A percentile compares a stretch with the other conserved stretches of the same genome.
These are phyloP conservation scores for Asbolus verrucosus DNA, from an alignment of 1,140 invertebrate species.

Conservation along the genomic window DNA sequence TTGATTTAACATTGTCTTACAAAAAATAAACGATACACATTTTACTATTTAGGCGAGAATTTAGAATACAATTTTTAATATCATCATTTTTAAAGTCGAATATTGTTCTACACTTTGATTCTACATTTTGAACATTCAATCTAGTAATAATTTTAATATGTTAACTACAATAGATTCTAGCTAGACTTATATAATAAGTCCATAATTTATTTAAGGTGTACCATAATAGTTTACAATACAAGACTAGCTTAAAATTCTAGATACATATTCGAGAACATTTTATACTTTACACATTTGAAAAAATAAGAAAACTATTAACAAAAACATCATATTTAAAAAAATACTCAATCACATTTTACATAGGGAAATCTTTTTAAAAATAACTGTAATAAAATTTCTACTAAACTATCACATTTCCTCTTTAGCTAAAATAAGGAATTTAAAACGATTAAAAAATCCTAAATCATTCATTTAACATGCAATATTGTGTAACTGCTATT, in stretches of 20 bases:
- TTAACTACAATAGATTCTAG: constrained; percentile 37
- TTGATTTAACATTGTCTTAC: constrained; percentile 47
- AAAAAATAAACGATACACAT: constrained; percentile 48
- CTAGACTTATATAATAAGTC: constrained; percentile 55
- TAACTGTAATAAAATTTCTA: constrained; percentile 8
- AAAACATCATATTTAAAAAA: constrained; percentile 45
- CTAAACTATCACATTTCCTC: constrained; percentile 47
- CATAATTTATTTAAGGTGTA: constrained; percentile 46
- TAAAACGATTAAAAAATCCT: constrained; percentile 47
- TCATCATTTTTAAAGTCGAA: constrained; percentile 27
- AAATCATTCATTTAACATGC: constrained; percentile 43
- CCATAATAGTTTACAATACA: constrained; percentile 44
- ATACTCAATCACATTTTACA: constrained; percentile 49
- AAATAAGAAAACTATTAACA: constrained; percentile 46
- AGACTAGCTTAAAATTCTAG: constrained; percentile 56
- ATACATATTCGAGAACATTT: constrained; percentile 45
- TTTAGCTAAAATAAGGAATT: constrained; percentile 36
- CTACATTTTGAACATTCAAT: constrained; percentile 36
- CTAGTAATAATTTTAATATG: constrained; percentile 45
- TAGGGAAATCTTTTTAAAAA: constrained; percentile 41
- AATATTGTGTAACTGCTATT: constrained; percentile 37
- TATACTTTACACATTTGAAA: constrained; percentile 47
- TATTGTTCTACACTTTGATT: constrained; percentile 37
- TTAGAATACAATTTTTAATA: constrained; percentile 39
- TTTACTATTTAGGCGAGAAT: constrained; percentile 37